Conservation (phyloP, 2,888 invertebrate species). For the Scrobipalpa costella region DNA sequence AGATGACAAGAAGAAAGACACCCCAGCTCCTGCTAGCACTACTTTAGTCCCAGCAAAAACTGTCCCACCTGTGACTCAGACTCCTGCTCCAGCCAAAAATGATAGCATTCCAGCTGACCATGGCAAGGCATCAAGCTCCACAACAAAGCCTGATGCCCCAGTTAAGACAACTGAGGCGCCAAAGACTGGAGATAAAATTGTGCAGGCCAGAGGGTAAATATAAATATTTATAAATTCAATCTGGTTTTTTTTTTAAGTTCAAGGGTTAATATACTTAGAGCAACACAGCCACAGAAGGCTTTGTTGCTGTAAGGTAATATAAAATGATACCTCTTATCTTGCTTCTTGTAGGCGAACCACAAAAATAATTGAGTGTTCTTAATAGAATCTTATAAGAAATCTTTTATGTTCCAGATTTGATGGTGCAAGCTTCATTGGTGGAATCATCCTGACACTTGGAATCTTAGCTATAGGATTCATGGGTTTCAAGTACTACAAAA, state of each 20-base stretch:
- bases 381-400: too few species aligned
- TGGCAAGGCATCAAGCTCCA: conserved; percentile 5
- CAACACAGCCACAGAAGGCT: too few species aligned
- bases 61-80: not conserved
- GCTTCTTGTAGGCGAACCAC: too few species aligned
- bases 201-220: conserved; percentile 26
- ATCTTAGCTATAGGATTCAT: conserved; percentile 90
- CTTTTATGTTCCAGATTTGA: conserved; percentile 81
- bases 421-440: conserved; percentile 90
- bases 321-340: too few species aligned
- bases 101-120: not conserved
- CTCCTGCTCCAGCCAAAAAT: not conserved
- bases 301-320: too few species aligned
- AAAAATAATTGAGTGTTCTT: too few species aligned
- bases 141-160: conserved; percentile 34
- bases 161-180: conserved; percentile 43
- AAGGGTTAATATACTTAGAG: too few species aligned
- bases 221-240: not conserved
- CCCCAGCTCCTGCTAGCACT: not conserved
- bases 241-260: not conserved
- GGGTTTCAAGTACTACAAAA: conserved; percentile 93
- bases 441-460: conserved; percentile 90
- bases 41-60: not conserved
- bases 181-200: conserved; percentile 26
- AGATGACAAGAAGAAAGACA: not conserved